These are phyloP conservation scores for Ciconia boyciana DNA, from an alignment of 2,113 vertebrate genomes.

Conservation along the genomic window DNA sequence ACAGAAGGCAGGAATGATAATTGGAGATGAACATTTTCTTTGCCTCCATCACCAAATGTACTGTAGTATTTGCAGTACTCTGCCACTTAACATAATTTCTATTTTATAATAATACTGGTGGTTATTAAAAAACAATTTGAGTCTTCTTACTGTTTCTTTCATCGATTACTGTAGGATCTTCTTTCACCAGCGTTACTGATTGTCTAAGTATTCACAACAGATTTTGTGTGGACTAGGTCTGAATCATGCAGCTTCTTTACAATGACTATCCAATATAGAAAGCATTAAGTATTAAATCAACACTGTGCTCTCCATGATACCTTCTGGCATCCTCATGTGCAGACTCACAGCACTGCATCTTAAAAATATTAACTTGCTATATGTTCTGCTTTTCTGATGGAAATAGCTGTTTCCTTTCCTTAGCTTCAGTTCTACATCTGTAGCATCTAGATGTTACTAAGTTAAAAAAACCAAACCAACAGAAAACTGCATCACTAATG, in stretches of 20 bases:
- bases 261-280: neutral
- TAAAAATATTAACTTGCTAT: neutral
- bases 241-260: neutral
- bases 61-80: neutral
- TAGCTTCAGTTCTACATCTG: neutral
- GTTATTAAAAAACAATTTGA: neutral
- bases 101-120: neutral
- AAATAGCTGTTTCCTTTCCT: neutral
- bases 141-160: neutral
- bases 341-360: neutral
- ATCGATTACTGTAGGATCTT: neutral
- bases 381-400: neutral
- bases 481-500: rapidly evolving
- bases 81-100: neutral
- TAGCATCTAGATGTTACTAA: neutral
- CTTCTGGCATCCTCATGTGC: neutral
- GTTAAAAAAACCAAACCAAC: neutral
- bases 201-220: neutral
- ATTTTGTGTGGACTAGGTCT: neutral
- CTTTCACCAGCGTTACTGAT: neutral
- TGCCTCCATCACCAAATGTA: neutral
- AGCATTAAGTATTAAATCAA: neutral
- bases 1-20: neutral
- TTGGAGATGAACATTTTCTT: neutral
- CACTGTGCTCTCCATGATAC: neutral